Conservation (phyloP, 2,797 vertebrate species). For the Karalla daura region DNA sequence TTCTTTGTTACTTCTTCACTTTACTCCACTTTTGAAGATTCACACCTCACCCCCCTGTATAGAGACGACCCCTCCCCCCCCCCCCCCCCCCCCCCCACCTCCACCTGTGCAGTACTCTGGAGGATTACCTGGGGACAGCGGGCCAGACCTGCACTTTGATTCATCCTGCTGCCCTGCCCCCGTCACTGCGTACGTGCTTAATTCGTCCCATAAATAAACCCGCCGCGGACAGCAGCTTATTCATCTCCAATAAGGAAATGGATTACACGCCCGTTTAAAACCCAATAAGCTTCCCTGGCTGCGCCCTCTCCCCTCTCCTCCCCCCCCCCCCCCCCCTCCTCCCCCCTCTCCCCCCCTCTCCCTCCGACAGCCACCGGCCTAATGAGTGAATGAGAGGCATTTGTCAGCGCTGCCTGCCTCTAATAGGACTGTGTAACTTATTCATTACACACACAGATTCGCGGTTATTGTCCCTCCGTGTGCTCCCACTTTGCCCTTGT, state of each 20-base stretch:
- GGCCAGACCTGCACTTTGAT: slow-evolving; percentile 26
- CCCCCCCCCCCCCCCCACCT: background rate
- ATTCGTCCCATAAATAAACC: slow-evolving; percentile 71
- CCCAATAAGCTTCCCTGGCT: slow-evolving; percentile 72
- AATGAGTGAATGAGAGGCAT: slow-evolving; percentile 82
- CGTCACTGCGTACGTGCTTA: slow-evolving; percentile 52
- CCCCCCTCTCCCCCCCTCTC: slow-evolving; percentile 36
- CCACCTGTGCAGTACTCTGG: background rate
- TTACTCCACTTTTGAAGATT: no score
- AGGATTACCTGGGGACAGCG: background rate
- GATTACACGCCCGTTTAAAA: slow-evolving; percentile 78
- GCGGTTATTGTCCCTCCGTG: slow-evolving; percentile 51
- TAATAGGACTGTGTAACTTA: slow-evolving; percentile 79
- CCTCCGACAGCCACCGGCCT: slow-evolving; percentile 62
- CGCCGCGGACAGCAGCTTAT: slow-evolving; percentile 62
- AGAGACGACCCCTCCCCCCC: background rate
- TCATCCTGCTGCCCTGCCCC: slow-evolving; percentile 34
- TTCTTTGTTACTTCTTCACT: no score
- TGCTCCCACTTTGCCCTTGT: slow-evolving; percentile 42
- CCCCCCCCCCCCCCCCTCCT: slow-evolving; percentile 31
- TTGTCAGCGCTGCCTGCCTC: slow-evolving; percentile 74
- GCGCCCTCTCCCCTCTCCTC: slow-evolving; percentile 29
- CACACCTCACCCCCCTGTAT: no score
- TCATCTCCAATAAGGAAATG: slow-evolving; percentile 79
- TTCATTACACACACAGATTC: slow-evolving; percentile 77